Base-by-base conservation (phyloP, 2,888 invertebrate species). In the Tinea semifulvella region DNA sequence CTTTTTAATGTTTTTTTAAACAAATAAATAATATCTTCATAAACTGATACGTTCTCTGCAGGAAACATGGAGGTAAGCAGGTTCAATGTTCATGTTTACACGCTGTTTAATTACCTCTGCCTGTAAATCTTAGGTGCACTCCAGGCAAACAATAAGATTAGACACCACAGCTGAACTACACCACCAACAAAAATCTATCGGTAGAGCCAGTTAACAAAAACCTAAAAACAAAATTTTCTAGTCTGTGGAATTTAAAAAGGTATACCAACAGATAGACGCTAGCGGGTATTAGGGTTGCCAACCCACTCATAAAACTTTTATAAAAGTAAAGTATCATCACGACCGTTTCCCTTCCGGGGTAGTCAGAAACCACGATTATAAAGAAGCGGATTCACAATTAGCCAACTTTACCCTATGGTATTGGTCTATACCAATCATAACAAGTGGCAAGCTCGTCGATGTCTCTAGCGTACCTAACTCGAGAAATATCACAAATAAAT, bases 51-150 rank as follows among this genome's bases (percentile, higher is more conserved):
- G 36, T 36, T 18, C 36, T 18, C 31, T 27, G 18, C 16, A 36
- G 36, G 36, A 36, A 16, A 18, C 35, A 27, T 31, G 14, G 10
- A 36, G 36, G 18, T 36, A 18, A 49, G 53, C 57, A 55, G 56
- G 58, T n/a, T n/a, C n/a, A n/a, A n/a, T n/a, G n/a, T n/a, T n/a
- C 57, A 53, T 60, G 57, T 61, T 58, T 60, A 58, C 57, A 53
- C 57, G 57, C 53, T 56, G 58, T 57, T 64, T 61, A 63, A 61
- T 58, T 59, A 56, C 54, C 48, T 52, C 51, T 42, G 43, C 50
- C 53, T 55, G 55, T 65, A 65, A 65, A 66, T 65, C 62, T 58
- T 51, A 58, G 55, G 54, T 56, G 40, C 17, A 22, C 36, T 16
- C 10, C 36, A 36, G 16, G 36, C 18, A 36, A 36, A 36, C 36